phyloP scores from a whole-genome alignment of 2,888 invertebrate species.

The Arctia plantaginis region DNA sequence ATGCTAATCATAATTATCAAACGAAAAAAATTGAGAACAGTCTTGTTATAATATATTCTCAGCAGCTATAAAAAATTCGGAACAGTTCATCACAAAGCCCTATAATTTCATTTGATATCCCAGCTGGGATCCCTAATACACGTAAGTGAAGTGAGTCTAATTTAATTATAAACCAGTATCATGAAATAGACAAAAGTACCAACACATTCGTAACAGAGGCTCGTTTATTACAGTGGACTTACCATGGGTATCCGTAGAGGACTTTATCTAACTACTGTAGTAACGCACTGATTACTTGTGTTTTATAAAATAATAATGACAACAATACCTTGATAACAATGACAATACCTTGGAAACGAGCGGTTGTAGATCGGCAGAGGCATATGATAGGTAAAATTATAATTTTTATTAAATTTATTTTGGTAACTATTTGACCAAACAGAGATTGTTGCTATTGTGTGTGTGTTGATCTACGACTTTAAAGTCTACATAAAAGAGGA shows the following conservation, averaged over 20 bases:
- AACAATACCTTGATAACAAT: too few species aligned
- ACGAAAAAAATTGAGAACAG: too few species aligned
- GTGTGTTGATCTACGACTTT: too few species aligned
- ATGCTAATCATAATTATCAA: neutral
- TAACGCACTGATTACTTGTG: neutral
- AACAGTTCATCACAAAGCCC: neutral
- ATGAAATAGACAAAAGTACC: neutral
- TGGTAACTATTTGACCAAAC: too few species aligned
- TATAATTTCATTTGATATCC: slow-evolving; percentile 10
- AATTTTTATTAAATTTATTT: too few species aligned
- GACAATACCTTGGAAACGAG: too few species aligned
- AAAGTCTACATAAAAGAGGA: too few species aligned
- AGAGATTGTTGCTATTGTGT: too few species aligned
- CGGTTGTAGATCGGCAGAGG: too few species aligned
- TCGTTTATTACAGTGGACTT: neutral
- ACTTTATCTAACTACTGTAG: neutral
- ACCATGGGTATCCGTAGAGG: neutral
- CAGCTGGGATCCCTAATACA: slow-evolving; percentile 26
- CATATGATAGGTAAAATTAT: too few species aligned
- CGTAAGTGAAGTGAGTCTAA: slow-evolving; percentile 36
- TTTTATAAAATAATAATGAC: too few species aligned
- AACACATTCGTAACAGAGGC: slow-evolving; percentile 2
- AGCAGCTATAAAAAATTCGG: slow-evolving; percentile 2
- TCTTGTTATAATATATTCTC: neutral
- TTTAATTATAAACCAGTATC: slow-evolving; percentile 25